Percentiles rank a stretch among this genome's conserved stretches.
Conservation (phyloP, 2,888 invertebrate genomes). For the Tuberolachnus salignus region DNA sequence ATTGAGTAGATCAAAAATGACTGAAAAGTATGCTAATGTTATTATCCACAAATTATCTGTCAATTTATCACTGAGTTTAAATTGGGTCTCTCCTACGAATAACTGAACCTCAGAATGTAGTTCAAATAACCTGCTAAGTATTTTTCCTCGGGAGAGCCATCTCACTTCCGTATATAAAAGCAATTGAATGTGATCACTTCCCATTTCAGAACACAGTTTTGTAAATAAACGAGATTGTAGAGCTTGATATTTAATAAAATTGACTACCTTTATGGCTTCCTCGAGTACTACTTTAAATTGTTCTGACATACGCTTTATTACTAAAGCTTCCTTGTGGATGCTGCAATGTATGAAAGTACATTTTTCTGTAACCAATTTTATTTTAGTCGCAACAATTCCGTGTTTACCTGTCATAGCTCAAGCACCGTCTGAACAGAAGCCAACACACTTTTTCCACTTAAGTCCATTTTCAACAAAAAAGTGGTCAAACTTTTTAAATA, state of each 20-base stretch:
- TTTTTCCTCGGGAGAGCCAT: slow-evolving; percentile 39
- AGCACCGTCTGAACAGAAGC: slow-evolving; percentile 12
- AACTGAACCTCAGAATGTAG: slow-evolving; percentile 24
- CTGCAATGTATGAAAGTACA: neutral
- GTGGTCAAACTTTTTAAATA: slow-evolving; percentile 57
- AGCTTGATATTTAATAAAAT: no score
- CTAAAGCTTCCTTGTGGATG: no score
- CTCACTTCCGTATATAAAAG: neutral
- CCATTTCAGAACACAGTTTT: neutral
- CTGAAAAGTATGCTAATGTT: slow-evolving; percentile 28
- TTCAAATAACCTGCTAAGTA: slow-evolving; percentile 28
- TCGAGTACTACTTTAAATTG: neutral
- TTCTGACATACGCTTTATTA: neutral
- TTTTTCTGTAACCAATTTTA: neutral
- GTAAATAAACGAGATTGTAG: neutral
- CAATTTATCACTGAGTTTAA: slow-evolving; percentile 27
- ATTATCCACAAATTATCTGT: slow-evolving; percentile 30
- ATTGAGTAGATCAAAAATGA: slow-evolving; percentile 17
- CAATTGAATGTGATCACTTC: neutral
- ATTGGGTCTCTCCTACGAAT: slow-evolving; percentile 20
- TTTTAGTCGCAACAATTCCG: neutral
- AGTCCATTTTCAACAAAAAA: slow-evolving; percentile 56
- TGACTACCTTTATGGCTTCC: neutral
- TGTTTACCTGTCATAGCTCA: slow-evolving; percentile 30
- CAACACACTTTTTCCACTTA: slow-evolving; percentile 16